Conservation (phyloP, 2,113 vertebrate species). For the Seriola quinqueradiata region DNA sequence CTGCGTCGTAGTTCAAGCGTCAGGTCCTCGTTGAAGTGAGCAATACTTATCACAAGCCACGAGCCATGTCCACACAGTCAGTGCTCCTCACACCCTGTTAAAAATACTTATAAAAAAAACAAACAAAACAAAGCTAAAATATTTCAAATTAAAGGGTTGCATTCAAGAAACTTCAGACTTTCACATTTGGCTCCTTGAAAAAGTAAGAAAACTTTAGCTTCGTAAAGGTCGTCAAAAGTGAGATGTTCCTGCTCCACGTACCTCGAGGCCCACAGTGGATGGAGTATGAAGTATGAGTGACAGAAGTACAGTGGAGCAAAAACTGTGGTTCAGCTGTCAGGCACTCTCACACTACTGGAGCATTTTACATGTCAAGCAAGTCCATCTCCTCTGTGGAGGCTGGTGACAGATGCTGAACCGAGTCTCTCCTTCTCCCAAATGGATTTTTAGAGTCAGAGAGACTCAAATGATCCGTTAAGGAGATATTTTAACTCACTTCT, state of each 20-base stretch:
- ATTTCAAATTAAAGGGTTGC: neutral
- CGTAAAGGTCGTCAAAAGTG: neutral
- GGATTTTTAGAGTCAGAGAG: constrained; percentile 9
- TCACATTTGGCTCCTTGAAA: neutral
- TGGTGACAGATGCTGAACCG: constrained; percentile 24
- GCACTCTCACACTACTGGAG: neutral
- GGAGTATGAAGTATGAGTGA: constrained; percentile 9
- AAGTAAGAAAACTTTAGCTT: constrained; percentile 8
- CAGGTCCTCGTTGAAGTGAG: too few relatives aligned
- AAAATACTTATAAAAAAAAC: too few relatives aligned
- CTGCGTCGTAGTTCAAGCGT: too few relatives aligned
- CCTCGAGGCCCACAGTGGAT: neutral
- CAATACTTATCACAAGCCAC: neutral
- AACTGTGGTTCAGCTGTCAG: constrained; percentile 37
- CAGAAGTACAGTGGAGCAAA: constrained; percentile 16
- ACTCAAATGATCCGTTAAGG: constrained; percentile 14
- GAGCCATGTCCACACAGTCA: too few relatives aligned
- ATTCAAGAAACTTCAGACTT: neutral
- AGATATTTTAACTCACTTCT: neutral
- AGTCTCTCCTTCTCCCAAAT: neutral
- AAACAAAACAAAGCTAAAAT: too few relatives aligned
- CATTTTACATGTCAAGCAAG: constrained; percentile 35
- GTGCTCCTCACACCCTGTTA: too few relatives aligned
- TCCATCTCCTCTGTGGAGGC: constrained; percentile 8
- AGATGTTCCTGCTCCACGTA: neutral